phyloP scores from a whole-genome alignment of 2,888 invertebrate species.

The Epsilonema sp. region DNA sequence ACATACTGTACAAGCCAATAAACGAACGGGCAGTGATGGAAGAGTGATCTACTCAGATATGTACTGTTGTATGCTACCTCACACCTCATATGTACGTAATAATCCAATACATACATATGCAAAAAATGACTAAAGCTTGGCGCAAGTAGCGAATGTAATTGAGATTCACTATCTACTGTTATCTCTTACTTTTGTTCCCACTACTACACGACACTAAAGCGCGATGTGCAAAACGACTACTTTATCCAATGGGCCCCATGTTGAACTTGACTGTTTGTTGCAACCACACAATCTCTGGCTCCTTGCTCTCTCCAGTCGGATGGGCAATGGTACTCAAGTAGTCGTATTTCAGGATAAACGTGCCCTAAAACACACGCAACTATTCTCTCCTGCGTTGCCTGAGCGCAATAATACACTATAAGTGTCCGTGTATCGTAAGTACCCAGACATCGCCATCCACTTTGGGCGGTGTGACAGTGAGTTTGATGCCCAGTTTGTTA shows the following conservation, averaged over 20 bases:
- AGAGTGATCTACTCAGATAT: too few species aligned
- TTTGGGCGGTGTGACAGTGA: not conserved
- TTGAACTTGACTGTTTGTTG: not conserved
- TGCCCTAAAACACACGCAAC: not conserved
- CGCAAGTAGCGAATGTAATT: too few species aligned
- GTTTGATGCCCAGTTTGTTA: conserved; percentile 1
- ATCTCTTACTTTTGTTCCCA: too few species aligned
- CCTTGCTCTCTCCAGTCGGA: not conserved
- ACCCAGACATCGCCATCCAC: not conserved
- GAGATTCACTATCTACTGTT: too few species aligned
- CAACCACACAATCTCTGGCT: not conserved
- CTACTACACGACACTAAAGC: too few species aligned
- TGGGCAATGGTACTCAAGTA: not conserved
- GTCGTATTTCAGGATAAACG: not conserved
- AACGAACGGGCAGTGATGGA: too few species aligned
- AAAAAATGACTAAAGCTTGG: too few species aligned
- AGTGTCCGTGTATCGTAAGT: not conserved
- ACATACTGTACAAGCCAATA: too few species aligned
- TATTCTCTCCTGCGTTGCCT: not conserved
- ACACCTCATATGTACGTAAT: too few species aligned
- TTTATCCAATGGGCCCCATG: not conserved
- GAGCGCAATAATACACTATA: not conserved
- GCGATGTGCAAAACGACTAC: too few species aligned
- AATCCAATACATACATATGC: too few species aligned
- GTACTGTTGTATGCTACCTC: too few species aligned